These are phyloP conservation scores for Corydoras maculifer DNA, from an alignment of 2,113 vertebrate species.

Conservation along the genomic window DNA sequence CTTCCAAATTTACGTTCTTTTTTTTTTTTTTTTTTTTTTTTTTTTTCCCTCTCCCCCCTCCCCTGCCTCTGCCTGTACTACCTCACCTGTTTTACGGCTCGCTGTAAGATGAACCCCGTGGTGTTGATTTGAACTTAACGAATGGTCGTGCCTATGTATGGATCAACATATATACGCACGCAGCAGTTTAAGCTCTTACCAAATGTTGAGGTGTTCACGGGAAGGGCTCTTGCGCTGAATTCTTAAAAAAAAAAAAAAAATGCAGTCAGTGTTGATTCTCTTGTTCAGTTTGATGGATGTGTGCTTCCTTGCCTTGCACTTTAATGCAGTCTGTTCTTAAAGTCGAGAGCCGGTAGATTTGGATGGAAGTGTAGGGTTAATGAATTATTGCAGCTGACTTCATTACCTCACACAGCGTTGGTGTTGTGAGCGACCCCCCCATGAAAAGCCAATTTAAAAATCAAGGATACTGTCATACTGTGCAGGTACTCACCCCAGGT, in stretches of 20 bases:
- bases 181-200: slow-evolving; percentile 39
- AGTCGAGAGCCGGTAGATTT: slow-evolving; percentile 87
- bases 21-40: not conserved
- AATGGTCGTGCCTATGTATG: slow-evolving; percentile 39
- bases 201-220: not conserved
- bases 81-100: slow-evolving; percentile 43
- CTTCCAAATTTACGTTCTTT: slow-evolving; percentile 54
- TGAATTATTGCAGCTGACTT: slow-evolving; percentile 99
- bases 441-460: slow-evolving; percentile 99
- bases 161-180: slow-evolving; percentile 47
- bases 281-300: slow-evolving; percentile 57
- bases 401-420: slow-evolving; percentile 99
- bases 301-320: slow-evolving; percentile 82
- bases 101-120: not conserved
- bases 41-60: not conserved
- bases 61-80: slow-evolving; percentile 42
- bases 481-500: slow-evolving; percentile 99
- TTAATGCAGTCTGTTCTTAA: slow-evolving; percentile 98
- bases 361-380: slow-evolving; percentile 99
- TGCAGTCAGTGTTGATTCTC: slow-evolving; percentile 44
- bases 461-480: slow-evolving; percentile 99
- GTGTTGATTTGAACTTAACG: no score
- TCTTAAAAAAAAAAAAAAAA: no score
- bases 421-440: slow-evolving; percentile 99
- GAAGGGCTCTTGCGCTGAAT: slow-evolving; percentile 19